phyloP scores from a whole-genome alignment of 2,888 invertebrate species.

The Sicus ferrugineus region DNA sequence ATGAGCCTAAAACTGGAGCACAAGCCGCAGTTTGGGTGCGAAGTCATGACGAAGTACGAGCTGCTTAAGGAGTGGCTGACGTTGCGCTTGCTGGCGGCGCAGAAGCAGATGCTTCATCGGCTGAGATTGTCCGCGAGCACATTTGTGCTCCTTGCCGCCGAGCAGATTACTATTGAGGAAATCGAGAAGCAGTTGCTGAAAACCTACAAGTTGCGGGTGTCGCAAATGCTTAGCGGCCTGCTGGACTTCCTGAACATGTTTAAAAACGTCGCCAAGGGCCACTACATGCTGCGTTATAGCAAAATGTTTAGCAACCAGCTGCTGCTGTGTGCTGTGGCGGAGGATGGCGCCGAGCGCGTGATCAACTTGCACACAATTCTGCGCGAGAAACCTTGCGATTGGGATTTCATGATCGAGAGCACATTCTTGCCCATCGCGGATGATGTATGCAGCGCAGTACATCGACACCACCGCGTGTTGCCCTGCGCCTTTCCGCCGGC shows the following conservation, averaged over 20 bases:
- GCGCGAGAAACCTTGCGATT: slow-evolving; percentile 43
- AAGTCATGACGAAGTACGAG: slow-evolving; percentile 55
- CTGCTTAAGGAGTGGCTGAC: slow-evolving; percentile 55
- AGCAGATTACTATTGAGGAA: slow-evolving; percentile 43
- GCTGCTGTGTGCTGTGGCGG: slow-evolving; percentile 49
- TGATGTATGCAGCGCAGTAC: slow-evolving; percentile 49
- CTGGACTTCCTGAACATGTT: slow-evolving; percentile 52
- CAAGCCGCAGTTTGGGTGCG: slow-evolving; percentile 58
- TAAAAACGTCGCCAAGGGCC: slow-evolving; percentile 44
- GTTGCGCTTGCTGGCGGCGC: slow-evolving; percentile 44
- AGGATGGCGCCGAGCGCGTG: slow-evolving; percentile 44
- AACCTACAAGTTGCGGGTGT: slow-evolving; percentile 47
- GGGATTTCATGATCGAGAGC: slow-evolving; percentile 49
- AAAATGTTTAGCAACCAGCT: slow-evolving; percentile 52
- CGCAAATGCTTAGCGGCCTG: slow-evolving; percentile 48
- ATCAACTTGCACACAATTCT: slow-evolving; percentile 48
- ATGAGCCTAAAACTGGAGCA: slow-evolving; percentile 54
- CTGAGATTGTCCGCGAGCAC: slow-evolving; percentile 47
- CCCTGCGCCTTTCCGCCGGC: slow-evolving; percentile 51
- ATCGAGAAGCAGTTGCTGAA: slow-evolving; percentile 49
- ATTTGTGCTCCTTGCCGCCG: slow-evolving; percentile 48
- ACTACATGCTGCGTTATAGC: slow-evolving; percentile 53
- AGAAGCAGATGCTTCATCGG: slow-evolving; percentile 16
- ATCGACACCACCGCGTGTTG: slow-evolving; percentile 47
- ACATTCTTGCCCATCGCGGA: slow-evolving; percentile 50